phyloP scores from a whole-genome alignment of 2,113 vertebrate species.

The Hippolais icterina region DNA sequence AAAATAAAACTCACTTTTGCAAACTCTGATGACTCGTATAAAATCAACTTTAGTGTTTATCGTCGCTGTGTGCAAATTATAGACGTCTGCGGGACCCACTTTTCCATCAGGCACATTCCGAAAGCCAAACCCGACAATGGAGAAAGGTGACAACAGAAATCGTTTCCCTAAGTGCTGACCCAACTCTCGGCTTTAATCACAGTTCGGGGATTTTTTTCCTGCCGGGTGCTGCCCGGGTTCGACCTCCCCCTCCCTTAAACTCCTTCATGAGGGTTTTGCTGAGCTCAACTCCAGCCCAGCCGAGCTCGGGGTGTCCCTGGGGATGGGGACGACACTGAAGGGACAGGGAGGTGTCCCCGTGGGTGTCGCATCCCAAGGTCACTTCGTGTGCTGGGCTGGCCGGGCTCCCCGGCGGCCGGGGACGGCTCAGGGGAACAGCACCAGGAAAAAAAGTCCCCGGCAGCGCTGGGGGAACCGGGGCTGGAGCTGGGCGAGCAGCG shows the following conservation, averaged over 20 bases:
- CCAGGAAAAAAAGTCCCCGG: neutral
- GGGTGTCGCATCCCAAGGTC: conserved; percentile 6
- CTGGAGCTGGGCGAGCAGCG: neutral
- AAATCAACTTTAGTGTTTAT: conserved; percentile 78
- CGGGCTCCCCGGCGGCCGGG: neutral
- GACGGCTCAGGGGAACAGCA: neutral
- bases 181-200: neutral
- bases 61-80: conserved; percentile 75
- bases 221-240: neutral
- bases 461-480: neutral
- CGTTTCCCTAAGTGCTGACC: neutral
- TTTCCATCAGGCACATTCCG: conserved; percentile 61
- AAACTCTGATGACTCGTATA: conserved; percentile 81
- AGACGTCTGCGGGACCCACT: conserved; percentile 61
- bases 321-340: rapidly evolving
- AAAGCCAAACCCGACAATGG: conserved; percentile 4
- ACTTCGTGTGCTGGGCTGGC: neutral
- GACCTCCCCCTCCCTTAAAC: too few relatives aligned
- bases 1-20: conserved; percentile 82
- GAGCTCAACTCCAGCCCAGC: neutral
- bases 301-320: neutral
- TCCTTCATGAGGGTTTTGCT: rapidly evolving
- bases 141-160: conserved; percentile 18
- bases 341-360: neutral
- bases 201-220: neutral